phyloP scores from a whole-genome alignment of 2,888 invertebrate genomes.

The Caenorhabditis drosophilae region DNA sequence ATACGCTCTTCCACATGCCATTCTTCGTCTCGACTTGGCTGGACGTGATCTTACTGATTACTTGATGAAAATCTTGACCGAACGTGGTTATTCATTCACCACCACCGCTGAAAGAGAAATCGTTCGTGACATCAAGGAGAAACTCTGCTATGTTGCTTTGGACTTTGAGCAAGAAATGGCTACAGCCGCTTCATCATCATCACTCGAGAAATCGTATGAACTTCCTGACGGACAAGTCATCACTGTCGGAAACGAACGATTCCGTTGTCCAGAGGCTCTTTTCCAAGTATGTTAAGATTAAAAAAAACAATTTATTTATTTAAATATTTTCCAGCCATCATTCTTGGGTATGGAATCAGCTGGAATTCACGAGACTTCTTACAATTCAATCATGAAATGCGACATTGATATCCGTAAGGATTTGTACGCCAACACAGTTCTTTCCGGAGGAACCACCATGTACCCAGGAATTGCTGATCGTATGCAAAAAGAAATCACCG shows the following conservation, averaged over 20 bases:
- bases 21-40: slow-evolving; percentile 11
- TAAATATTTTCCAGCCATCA: slow-evolving; percentile 8
- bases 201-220: slow-evolving; percentile 10
- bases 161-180: slow-evolving; percentile 14
- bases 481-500: slow-evolving; percentile 13
- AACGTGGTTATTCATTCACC: slow-evolving; percentile 14
- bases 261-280: slow-evolving; percentile 11
- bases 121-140: slow-evolving; percentile 13
- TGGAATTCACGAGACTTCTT: slow-evolving; percentile 12
- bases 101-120: slow-evolving; percentile 13
- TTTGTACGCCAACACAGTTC: slow-evolving; percentile 11
- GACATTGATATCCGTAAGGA: slow-evolving; percentile 14
- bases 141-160: slow-evolving; percentile 10
- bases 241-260: slow-evolving; percentile 13
- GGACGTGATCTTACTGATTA: slow-evolving; percentile 14
- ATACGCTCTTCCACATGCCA: slow-evolving; percentile 12
- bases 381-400: slow-evolving; percentile 12
- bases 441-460: slow-evolving; percentile 13
- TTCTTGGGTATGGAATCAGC: slow-evolving; percentile 15
- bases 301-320: slow-evolving; percentile 74
- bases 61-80: slow-evolving; percentile 13
- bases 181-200: slow-evolving; percentile 10
- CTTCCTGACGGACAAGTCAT: slow-evolving; percentile 15
- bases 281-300: slow-evolving; percentile 6
- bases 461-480: slow-evolving; percentile 16